phyloP scores from a whole-genome alignment of 1,140 invertebrate genomes.

The Aphis gossypii region DNA sequence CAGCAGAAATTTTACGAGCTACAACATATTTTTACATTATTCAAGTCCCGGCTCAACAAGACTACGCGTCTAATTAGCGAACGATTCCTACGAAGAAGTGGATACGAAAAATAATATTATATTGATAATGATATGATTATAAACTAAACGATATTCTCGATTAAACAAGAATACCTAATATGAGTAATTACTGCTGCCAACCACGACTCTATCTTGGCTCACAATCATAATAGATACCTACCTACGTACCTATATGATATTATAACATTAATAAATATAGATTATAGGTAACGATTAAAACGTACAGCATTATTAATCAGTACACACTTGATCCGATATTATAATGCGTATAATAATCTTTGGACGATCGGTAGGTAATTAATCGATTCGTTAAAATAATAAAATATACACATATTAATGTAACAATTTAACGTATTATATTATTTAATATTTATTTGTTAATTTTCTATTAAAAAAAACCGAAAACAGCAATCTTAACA shows the following conservation, averaged over 20 bases:
- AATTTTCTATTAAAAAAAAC: not conserved
- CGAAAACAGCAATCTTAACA: not conserved
- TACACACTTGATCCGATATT: not conserved
- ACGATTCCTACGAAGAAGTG: not conserved
- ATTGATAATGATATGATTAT: not conserved
- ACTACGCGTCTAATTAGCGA: slow-evolving; percentile 8
- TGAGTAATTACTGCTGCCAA: not conserved
- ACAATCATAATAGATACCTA: not conserved
- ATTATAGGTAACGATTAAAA: not conserved
- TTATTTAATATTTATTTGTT: not conserved
- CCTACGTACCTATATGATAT: not conserved
- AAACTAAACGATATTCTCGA: not conserved
- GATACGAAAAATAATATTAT: not conserved
- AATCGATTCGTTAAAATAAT: not conserved
- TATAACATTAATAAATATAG: not conserved
- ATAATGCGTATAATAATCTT: not conserved
- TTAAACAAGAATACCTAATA: not conserved
- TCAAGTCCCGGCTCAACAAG: not conserved
- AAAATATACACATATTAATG: not conserved
- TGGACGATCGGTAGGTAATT: not conserved
- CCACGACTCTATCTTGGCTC: not conserved
- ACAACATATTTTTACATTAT: not conserved
- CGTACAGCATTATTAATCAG: not conserved
- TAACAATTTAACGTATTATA: not conserved
- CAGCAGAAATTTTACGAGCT: not conserved